Evolutionary conservation across 2,113 vertebrate genomes (phyloP), one percentile per base, ranked within the genome.

Genomic region (Atlantisia rogersi): DNA sequence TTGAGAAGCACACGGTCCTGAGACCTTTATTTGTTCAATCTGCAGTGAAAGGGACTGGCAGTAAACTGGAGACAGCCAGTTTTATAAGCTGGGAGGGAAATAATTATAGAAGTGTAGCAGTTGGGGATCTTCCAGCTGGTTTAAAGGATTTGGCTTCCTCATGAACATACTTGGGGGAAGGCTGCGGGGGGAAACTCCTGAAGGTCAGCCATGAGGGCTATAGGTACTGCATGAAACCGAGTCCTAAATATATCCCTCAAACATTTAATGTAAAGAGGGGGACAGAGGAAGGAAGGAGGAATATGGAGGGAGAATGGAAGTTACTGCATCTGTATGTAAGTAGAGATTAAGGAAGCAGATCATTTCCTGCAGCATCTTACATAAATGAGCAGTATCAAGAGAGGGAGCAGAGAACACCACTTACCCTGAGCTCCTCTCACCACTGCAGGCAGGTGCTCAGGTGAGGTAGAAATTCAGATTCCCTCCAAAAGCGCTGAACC

Each of bases 1-100:
- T 0, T 76, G 90, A 92, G 91, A 96, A 82, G 62, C 90, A 75
- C 77, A 58, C 2, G 1, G 65, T 84, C 95, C 83, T 96, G 80
- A 96, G 94, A 93, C 90, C 65, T 91, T 95, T 94, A 82, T 88
- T 94, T 94, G 92, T 93, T 81, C 65, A 91, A 82, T 89, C 77
- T 90, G 88, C 90, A 95, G 29, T 82, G 83, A 92, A 96, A 96
- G 58, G 29, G 35, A 69, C 80, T 73, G 80, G 77, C 86, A 86
- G 88, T 69, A 92, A 95, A 93, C 86, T 84, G 87, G 58, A 92
- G 58, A 92, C 37, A 94, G 73, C n/a, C 83, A 82, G 83, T 76
- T 97, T 95, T 95, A 96, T 81, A 95, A 89, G 86, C 73, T 95
- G 77, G 92, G 95, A 94, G 92, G 92, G 74, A 95, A 95, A 88